Percentiles rank a stretch among this genome's conserved stretches.
These are phyloP conservation scores for Mustelus asterias DNA, from an alignment of 2,113 vertebrate genomes.

Conservation along the genomic window DNA sequence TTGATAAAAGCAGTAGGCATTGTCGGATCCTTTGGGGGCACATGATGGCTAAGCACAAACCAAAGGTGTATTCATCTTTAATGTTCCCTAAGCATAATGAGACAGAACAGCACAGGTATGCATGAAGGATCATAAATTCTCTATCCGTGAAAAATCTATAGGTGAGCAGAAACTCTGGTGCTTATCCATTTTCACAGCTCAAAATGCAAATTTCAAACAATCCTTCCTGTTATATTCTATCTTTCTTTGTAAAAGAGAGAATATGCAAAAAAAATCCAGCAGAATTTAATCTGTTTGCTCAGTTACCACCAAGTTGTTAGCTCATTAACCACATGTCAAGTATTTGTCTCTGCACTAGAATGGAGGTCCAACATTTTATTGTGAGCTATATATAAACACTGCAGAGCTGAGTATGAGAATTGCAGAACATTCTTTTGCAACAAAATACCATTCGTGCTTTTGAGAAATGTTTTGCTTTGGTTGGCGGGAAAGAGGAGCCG, in stretches of 20 bases:
- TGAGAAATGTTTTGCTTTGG: not conserved
- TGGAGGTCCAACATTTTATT: not conserved
- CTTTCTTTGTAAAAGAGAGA: not conserved
- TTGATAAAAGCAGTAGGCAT: not conserved
- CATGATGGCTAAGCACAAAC: not conserved
- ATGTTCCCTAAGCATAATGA: conserved; percentile 14
- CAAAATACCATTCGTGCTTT: not conserved
- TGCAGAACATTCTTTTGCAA: not conserved
- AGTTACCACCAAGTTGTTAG: too few species aligned
- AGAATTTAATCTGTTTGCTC: not conserved
- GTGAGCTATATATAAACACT: not conserved
- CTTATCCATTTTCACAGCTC: not conserved
- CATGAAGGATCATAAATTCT: conserved; percentile 24
- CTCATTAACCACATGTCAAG: not conserved
- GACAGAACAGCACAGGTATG: not conserved
- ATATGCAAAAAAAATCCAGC: not conserved
- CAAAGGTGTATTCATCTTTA: conserved; percentile 9
- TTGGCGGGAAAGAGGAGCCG: not conserved
- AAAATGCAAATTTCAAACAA: not conserved
- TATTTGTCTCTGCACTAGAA: not conserved
- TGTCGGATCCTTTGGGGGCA: not conserved
- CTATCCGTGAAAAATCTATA: not conserved
- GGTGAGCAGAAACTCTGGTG: not conserved
- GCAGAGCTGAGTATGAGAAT: not conserved
- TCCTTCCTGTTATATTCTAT: not conserved